phyloP scores from a whole-genome alignment of 2,888 invertebrate species.

The Rhodophaea formosa region DNA sequence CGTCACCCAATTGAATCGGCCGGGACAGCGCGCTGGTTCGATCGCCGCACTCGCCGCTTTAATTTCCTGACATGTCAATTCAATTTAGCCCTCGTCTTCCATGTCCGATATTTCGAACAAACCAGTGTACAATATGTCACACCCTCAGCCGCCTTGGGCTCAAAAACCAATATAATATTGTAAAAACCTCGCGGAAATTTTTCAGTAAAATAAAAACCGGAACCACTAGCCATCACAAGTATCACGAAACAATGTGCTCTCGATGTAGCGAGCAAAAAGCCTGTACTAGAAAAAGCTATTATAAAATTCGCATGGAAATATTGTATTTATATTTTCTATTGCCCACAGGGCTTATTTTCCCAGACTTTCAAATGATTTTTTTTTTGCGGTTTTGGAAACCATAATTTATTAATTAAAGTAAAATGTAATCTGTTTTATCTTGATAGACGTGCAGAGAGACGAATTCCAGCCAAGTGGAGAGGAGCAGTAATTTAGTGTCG shows the following conservation, averaged over 20 bases:
- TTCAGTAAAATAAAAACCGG: background rate
- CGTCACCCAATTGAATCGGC: conserved; percentile 27
- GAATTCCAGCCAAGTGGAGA: background rate
- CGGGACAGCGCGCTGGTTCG: conserved; percentile 21
- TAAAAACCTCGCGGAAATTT: background rate
- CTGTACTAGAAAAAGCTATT: background rate
- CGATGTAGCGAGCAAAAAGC: background rate
- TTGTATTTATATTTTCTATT: background rate
- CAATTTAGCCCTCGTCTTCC: conserved; percentile 22
- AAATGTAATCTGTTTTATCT: background rate
- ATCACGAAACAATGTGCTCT: background rate
- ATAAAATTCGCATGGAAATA: background rate
- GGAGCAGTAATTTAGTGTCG: conserved; percentile 6
- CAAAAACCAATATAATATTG: background rate
- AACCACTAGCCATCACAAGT: background rate
- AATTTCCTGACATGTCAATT: conserved; percentile 42
- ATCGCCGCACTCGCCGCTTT: conserved; percentile 31
- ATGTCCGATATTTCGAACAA: conserved; percentile 1
- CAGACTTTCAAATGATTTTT: background rate
- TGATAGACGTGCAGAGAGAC: background rate
- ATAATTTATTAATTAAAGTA: background rate
- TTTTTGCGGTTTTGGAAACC: background rate
- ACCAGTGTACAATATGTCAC: background rate
- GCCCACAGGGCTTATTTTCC: background rate
- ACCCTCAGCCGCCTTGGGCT: background rate